Evolutionary conservation across 2,113 vertebrate genomes (phyloP), one percentile per base, ranked within the genome.

Genomic region (Corythaixoides concolor): DNA sequence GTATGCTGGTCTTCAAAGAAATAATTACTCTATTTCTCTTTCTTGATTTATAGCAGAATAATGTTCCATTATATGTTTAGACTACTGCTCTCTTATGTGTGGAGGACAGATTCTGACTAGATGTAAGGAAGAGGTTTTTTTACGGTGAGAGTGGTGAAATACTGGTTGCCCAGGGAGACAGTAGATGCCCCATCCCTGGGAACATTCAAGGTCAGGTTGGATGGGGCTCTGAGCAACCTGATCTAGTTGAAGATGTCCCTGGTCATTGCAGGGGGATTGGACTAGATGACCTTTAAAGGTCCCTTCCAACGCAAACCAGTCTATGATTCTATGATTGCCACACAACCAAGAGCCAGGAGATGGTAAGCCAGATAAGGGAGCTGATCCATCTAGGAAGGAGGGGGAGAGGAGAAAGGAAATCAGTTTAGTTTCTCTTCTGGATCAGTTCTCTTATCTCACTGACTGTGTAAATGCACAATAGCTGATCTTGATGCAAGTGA

Each of bases 71-170:
- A 3, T 17, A 14, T 35, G 10, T 78, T 50, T 22, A 37, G 13
- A 13, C 87, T 81, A 6, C 19, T 72, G 26, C 56, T 94, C 50
- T 52, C 37, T 53, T 28, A 2, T 5, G 26, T 47, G 0, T 5
- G 45, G 7, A 52, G 62, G 41, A 21, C 37, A 37, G 39, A 50
- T 69, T 49, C 11, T 69, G 49, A 15, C 9, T 24, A 35, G 62
- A 68, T 49, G 5, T 20, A 37, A 47, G 24, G 19, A n/a, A 47
- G 37, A 39, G 2, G 2, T 8, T 39, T 12, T 33, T 60, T 53
- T 21, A 39, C 0, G 0, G 1, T n/a, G 23, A 30, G 41, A 12
- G 8, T 22, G 23, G 10, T 52, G 37, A n/a, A 5, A 7, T 50
- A 3, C 15, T 18, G 33, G 27, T 63, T 69, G 59, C 33, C 22